Evolutionary conservation across 2,888 invertebrate genomes (phyloP), one percentile per base, ranked within the genome.

Genomic region (Drosophila kuntzei): DNA sequence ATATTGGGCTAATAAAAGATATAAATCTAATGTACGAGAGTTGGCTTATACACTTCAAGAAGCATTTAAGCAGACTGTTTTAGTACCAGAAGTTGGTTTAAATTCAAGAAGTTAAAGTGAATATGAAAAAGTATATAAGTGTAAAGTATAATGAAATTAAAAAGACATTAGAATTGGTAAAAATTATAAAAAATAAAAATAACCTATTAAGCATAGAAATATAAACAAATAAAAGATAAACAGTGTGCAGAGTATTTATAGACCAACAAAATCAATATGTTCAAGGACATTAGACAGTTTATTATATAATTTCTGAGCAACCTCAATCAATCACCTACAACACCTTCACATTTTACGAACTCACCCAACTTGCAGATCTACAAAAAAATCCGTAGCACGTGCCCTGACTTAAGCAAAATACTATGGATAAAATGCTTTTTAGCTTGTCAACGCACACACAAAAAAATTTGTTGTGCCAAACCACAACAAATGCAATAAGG

Each of bases 261-360:
- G 3, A 5, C 6, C 1, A 20, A 14, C 6, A n/a, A 22, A 54
- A 32, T 54, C 29, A 32, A 54, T 44, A 44, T 44, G 22, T 22
- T 54, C 14, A 43, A 22, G 54, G 41, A 54, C 54, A 55, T 34
- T 44, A 32, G 16, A 12, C 22, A 32, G 32, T 25, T 44, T 43
- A 44, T 22, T 25, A 16, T 44, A 44, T 34, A 20, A 34, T 34
- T 34, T 55, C 32, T 27, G 12, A 27, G 46, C 18, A 32, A 59
- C 66, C 72, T 43, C 37, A 65, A 71, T 71, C 70, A 58, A 71
- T 71, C 72, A 71, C 37, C 36, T 20, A 51, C 32, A 41, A 53
- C 16, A 37, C 51, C 22, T 27, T 51, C 4, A 18, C 41, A 32
- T 53, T 53, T 32, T n/a, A 36, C 25, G 3, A n/a, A 32, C 37